These are phyloP conservation scores for Nemotelus pantherinus DNA, from an alignment of 2,888 invertebrate genomes.

Conservation along the genomic window DNA sequence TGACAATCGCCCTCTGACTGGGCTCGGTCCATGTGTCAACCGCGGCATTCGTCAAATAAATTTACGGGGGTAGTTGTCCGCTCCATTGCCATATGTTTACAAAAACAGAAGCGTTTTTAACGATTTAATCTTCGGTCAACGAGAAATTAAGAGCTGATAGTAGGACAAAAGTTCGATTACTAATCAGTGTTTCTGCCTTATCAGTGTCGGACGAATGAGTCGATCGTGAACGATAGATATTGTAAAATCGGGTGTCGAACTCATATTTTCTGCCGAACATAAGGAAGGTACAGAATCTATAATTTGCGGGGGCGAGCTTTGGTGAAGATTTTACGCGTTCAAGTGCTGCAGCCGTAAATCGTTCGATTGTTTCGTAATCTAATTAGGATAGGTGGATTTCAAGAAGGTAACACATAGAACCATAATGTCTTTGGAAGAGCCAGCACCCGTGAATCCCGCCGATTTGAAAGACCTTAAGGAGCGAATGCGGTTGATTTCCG, in stretches of 20 bases:
- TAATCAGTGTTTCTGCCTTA: constrained; percentile 25
- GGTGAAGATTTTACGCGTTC: neutral
- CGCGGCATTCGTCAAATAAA: neutral
- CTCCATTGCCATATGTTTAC: constrained; percentile 34
- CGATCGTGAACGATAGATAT: too few relatives aligned
- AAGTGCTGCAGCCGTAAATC: neutral
- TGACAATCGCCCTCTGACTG: neutral
- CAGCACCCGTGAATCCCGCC: constrained; percentile 69
- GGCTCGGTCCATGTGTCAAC: neutral
- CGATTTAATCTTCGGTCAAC: constrained; percentile 7
- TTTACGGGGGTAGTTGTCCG: neutral
- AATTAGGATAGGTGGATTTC: constrained; percentile 24
- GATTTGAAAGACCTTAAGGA: constrained; percentile 74
- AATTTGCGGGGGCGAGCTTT: constrained; percentile 31
- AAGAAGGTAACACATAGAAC: neutral
- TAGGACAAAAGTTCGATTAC: constrained; percentile 15
- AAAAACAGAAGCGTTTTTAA: neutral
- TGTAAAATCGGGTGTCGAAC: too few relatives aligned
- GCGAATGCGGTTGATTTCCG: constrained; percentile 76
- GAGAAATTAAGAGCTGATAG: constrained; percentile 15
- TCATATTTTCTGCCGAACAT: neutral
- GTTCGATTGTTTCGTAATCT: constrained; percentile 2
- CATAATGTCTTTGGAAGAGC: constrained; percentile 61
- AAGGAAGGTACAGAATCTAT: constrained; percentile 5
- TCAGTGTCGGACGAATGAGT: neutral